Percentiles rank a stretch among this genome's conserved stretches.
Conservation (phyloP, 2,888 invertebrate genomes). For the Macrosiphum euphorbiae region DNA sequence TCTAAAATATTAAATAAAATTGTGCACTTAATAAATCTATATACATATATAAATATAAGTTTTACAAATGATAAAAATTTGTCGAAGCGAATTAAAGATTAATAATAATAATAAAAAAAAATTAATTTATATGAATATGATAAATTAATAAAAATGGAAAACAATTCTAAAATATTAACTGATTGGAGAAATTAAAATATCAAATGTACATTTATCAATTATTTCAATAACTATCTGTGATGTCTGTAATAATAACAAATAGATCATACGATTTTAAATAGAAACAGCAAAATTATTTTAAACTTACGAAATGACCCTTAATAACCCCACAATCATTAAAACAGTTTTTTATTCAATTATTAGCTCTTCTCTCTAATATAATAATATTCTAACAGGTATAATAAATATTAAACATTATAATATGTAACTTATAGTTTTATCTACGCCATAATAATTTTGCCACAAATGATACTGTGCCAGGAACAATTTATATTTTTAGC, state of each 20-base stretch:
- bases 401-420: not conserved
- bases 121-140: not conserved
- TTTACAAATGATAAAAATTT: not conserved
- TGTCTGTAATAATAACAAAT: not conserved
- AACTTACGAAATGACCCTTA: not conserved
- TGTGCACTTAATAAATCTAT: not conserved
- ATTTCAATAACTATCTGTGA: not conserved
- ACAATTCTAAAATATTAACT: not conserved
- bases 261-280: not conserved
- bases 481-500: not conserved
- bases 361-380: not conserved
- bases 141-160: not conserved
- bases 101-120: not conserved
- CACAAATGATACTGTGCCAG: not conserved
- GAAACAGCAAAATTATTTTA: not conserved
- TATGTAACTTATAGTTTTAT: not conserved
- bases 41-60: not conserved
- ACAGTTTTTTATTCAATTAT: not conserved
- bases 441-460: not conserved
- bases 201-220: not conserved
- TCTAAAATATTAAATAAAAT: not conserved
- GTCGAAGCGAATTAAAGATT: not conserved
- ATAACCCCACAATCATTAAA: not conserved
- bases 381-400: not conserved
- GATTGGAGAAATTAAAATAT: not conserved